phyloP scores from a whole-genome alignment of 2,113 vertebrate genomes.

The Equus quagga region DNA sequence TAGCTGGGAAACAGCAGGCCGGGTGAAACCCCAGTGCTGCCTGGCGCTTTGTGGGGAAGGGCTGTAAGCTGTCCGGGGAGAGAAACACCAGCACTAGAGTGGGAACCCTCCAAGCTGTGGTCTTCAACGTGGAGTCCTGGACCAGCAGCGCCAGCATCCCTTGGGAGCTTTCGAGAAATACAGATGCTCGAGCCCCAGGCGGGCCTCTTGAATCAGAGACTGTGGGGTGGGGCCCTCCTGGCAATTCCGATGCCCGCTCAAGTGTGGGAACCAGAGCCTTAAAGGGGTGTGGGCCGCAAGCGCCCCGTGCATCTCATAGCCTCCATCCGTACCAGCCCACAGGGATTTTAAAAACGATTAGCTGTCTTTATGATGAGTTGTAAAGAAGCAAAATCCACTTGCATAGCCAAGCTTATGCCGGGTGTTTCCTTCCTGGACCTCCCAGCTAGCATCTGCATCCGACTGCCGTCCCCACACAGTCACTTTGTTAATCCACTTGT shows the following conservation, averaged over 20 bases:
- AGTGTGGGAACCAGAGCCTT: not conserved
- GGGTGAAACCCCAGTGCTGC: fast-evolving
- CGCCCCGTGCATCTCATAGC: fast-evolving
- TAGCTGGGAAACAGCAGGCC: not conserved
- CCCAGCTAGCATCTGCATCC: not conserved
- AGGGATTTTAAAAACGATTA: fast-evolving
- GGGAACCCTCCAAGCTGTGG: not conserved
- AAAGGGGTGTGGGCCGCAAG: not conserved
- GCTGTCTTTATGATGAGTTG: not conserved
- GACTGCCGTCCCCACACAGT: not conserved
- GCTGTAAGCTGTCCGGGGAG: too few species aligned
- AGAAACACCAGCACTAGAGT: fast-evolving
- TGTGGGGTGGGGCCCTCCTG: fast-evolving
- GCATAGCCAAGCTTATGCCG: fast-evolving
- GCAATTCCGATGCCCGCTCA: fast-evolving
- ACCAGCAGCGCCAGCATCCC: not conserved
- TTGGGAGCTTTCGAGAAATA: not conserved
- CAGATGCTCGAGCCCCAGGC: fast-evolving
- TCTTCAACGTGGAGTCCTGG: fast-evolving
- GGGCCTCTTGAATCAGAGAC: fast-evolving
- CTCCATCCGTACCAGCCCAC: fast-evolving
- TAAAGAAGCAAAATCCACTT: not conserved
- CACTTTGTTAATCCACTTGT: not conserved
- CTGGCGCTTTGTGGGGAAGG: not conserved
- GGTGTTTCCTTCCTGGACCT: not conserved